A percentile compares a stretch with the other conserved stretches of the same genome.
phyloP scores from a whole-genome alignment of 1,140 invertebrate species.

The Nasonia longicornis region DNA sequence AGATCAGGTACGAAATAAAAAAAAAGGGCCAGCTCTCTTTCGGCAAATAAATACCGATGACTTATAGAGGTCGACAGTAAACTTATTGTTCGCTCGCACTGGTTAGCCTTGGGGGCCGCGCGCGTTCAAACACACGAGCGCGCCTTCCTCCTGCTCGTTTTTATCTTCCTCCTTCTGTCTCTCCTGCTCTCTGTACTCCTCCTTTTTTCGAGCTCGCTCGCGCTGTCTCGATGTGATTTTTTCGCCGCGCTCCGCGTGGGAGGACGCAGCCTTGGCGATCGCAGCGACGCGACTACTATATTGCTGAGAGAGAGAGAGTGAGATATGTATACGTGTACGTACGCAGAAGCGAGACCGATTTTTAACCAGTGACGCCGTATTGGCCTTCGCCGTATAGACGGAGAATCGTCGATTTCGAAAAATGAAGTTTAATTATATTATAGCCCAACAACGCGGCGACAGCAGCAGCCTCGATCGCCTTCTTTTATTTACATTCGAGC shows the following conservation, averaged over 20 bases:
- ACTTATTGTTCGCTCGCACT: conserved; percentile 44
- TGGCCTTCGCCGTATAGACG: conserved; percentile 18
- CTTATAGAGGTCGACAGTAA: conserved; percentile 48
- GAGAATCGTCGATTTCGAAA: conserved; percentile 38
- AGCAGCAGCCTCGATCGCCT: conserved; percentile 11
- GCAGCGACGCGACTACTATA: neutral
- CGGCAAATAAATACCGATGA: conserved; percentile 48
- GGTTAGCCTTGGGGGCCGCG: conserved; percentile 44
- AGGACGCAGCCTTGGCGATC: conserved; percentile 34
- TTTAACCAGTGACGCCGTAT: conserved; percentile 17
- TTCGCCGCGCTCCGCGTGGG: conserved; percentile 29
- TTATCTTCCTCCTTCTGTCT: neutral
- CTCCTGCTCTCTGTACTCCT: neutral
- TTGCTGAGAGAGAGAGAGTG: neutral
- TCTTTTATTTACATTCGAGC: conserved; percentile 9
- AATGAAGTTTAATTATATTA: conserved; percentile 24
- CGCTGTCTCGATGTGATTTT: conserved; percentile 31
- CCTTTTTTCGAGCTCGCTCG: neutral
- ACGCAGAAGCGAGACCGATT: conserved; percentile 40
- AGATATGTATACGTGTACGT: neutral
- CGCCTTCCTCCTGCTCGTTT: neutral
- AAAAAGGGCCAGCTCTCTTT: conserved; percentile 42
- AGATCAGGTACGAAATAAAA: conserved; percentile 31
- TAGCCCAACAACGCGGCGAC: too few species aligned
- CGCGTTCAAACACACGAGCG: conserved; percentile 17